Evolutionary conservation across 2,888 invertebrate species (phyloP).

Genomic region (Labia minor): DNA sequence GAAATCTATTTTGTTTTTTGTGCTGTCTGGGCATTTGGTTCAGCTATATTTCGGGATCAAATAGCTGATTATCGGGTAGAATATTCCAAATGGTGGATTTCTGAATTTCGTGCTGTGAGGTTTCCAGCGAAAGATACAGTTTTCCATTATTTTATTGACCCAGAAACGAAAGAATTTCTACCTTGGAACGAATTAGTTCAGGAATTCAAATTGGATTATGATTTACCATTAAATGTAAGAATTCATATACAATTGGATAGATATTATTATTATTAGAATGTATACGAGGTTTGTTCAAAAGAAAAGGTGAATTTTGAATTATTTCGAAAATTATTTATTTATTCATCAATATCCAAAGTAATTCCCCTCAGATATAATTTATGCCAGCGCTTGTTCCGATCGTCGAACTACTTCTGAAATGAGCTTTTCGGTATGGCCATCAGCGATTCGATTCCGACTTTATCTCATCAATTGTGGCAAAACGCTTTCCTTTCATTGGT

Average conservation of each 20-base stretch:
- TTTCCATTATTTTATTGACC: slow-evolving; percentile 82
- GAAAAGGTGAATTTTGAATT: no score
- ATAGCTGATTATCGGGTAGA: slow-evolving; percentile 84
- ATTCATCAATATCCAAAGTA: background rate
- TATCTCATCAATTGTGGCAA: no score
- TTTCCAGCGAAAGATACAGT: slow-evolving; percentile 75
- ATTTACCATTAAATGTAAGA: slow-evolving; percentile 71
- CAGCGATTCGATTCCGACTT: no score
- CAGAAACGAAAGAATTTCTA: slow-evolving; percentile 69
- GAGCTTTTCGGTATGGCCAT: no score
- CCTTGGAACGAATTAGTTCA: slow-evolving; percentile 79
- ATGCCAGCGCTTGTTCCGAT: no score
- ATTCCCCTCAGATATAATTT: no score
- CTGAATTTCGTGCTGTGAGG: slow-evolving; percentile 83
- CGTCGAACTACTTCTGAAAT: no score
- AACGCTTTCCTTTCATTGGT: background rate
- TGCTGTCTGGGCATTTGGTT: slow-evolving; percentile 88
- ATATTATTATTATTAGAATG: no score
- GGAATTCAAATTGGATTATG: slow-evolving; percentile 70
- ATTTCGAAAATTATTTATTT: no score
- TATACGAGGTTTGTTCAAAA: no score
- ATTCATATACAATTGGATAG: no score
- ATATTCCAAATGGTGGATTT: slow-evolving; percentile 89
- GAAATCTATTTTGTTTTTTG: slow-evolving; percentile 89
- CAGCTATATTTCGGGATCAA: slow-evolving; percentile 77